Evolutionary conservation across 2,888 invertebrate genomes (phyloP).

Genomic region (Liopterus haemorrhoidalis): DNA sequence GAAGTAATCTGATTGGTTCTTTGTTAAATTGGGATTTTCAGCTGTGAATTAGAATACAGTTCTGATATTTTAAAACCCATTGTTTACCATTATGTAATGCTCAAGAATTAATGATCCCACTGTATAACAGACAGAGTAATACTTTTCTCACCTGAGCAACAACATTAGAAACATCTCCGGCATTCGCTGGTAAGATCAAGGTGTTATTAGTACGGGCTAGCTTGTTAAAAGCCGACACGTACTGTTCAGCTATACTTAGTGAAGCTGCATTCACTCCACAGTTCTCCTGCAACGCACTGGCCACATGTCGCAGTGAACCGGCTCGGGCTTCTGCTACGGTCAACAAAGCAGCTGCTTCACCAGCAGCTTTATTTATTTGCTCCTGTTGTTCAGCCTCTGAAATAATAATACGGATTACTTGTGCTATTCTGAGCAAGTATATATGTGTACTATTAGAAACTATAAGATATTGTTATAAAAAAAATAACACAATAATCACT

Average conservation of each 20-base stretch:
- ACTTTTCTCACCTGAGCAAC: conserved; percentile 65
- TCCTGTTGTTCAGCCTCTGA: conserved; percentile 89
- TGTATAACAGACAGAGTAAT: too few relatives aligned
- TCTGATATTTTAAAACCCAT: too few relatives aligned
- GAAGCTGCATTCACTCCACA: conserved; percentile 86
- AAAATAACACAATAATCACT: too few relatives aligned
- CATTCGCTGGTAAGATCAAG: conserved; percentile 86
- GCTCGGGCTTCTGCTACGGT: conserved; percentile 90
- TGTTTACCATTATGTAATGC: too few relatives aligned
- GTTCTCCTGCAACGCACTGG: conserved; percentile 53
- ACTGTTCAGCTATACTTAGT: conserved; percentile 89
- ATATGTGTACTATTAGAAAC: too few relatives aligned
- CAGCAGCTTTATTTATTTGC: conserved; percentile 87
- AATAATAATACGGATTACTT: conserved; percentile 33
- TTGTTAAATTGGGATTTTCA: too few relatives aligned
- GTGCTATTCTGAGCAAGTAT: too few relatives aligned
- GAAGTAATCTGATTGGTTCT: too few relatives aligned
- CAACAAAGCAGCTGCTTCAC: conserved; percentile 86
- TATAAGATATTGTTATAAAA: too few relatives aligned
- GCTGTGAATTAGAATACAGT: too few relatives aligned
- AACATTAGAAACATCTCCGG: conserved; percentile 70
- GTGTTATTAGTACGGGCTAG: conserved; percentile 92
- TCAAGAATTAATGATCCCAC: too few relatives aligned
- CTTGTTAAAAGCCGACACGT: conserved; percentile 88
- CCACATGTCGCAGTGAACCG: conserved; percentile 71